These are phyloP conservation scores for Carposina sasakii DNA, from an alignment of 1,140 invertebrate genomes.

Conservation along the genomic window DNA sequence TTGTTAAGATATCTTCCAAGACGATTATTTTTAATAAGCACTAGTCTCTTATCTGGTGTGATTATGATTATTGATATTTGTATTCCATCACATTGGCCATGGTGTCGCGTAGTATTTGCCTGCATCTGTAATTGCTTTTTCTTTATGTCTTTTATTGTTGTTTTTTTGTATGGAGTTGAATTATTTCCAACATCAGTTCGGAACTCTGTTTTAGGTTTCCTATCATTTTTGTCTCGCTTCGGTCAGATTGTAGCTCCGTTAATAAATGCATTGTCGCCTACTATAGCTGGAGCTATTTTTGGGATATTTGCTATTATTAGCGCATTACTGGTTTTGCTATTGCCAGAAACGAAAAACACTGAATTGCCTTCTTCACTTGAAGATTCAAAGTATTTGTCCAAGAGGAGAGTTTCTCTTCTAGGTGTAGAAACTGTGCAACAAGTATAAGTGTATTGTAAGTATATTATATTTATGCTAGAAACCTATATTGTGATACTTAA, in stretches of 20 bases:
- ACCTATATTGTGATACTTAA: too few species aligned
- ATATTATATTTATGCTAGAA: too few species aligned
- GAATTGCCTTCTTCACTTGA: conserved; percentile 46
- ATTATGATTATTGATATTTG: conserved; percentile 74
- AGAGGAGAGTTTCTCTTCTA: too few species aligned
- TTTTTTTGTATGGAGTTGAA: conserved; percentile 73
- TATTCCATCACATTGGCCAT: conserved; percentile 44
- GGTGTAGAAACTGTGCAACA: too few species aligned
- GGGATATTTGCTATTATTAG: conserved; percentile 75
- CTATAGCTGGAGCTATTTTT: conserved; percentile 77
- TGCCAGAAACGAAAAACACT: conserved; percentile 67
- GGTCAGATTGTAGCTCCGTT: conserved; percentile 71
- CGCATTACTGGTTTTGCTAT: conserved; percentile 72
- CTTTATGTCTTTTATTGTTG: conserved; percentile 70
- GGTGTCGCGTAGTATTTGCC: conserved; percentile 55
- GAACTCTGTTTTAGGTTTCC: conserved; percentile 71
- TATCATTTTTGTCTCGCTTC: conserved; percentile 69
- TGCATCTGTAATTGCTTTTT: conserved; percentile 74
- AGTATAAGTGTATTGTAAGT: too few species aligned
- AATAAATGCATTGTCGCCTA: conserved; percentile 43
- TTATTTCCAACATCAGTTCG: conserved; percentile 74
- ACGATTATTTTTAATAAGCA: conserved; percentile 74
- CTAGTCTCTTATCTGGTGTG: conserved; percentile 74
- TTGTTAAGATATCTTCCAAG: conserved; percentile 76
- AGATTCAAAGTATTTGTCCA: conserved; percentile 29